These are phyloP conservation scores for Ageneiosus marmoratus DNA, from an alignment of 2,113 vertebrate genomes.

Conservation along the genomic window DNA sequence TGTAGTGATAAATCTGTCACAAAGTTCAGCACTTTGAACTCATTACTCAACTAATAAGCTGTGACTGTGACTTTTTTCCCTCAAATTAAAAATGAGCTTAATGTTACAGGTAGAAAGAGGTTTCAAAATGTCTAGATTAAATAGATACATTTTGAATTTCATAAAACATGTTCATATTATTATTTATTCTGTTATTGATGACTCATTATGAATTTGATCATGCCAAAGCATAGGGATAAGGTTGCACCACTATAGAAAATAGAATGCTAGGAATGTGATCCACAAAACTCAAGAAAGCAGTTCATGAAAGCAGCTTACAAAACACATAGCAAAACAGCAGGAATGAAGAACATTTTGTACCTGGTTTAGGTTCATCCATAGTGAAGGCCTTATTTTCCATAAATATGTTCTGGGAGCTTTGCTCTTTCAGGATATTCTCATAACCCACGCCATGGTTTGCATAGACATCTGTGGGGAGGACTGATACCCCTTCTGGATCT, in stretches of 20 bases:
- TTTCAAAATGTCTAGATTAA: background rate
- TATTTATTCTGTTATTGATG: background rate
- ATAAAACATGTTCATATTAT: background rate
- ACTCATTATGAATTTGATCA: background rate
- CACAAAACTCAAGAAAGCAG: background rate
- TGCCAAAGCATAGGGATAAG: background rate
- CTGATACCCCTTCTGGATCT: slow-evolving; percentile 58
- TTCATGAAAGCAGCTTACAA: background rate
- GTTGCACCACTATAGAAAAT: background rate
- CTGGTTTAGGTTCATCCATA: slow-evolving; percentile 86
- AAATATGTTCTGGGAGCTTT: slow-evolving; percentile 83
- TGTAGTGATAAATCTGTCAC: background rate
- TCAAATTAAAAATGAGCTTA: background rate
- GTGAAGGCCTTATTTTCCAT: slow-evolving; percentile 95
- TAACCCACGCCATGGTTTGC: slow-evolving; percentile 82
- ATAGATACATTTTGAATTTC: too few species aligned
- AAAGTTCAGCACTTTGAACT: background rate
- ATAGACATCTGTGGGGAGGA: slow-evolving; percentile 73
- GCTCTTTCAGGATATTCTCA: slow-evolving; percentile 90
- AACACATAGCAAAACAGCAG: background rate
- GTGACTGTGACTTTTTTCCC: background rate
- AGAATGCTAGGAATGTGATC: slow-evolving; percentile 1
- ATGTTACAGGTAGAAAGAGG: background rate
- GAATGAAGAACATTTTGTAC: slow-evolving; percentile 62
- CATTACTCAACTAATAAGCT: background rate